A percentile compares a stretch with the other conserved stretches of the same genome.
Conservation (phyloP, 2,797 vertebrate species). For the Petrocephalus schoutedeni region DNA sequence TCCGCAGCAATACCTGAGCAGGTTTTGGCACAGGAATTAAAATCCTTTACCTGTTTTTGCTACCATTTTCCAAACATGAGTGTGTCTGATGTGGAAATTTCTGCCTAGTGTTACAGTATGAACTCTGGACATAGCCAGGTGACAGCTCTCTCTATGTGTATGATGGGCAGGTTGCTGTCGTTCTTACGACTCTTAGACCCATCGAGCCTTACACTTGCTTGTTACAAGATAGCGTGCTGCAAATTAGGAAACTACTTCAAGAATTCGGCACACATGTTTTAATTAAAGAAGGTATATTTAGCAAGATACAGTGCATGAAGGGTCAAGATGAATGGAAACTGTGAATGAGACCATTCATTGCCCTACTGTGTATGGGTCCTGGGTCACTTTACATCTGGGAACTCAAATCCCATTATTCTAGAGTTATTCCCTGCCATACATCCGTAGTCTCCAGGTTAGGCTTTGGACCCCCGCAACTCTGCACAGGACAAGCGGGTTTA, state of each 20-base stretch:
- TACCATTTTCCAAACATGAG: background rate
- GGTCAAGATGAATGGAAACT: slow-evolving; percentile 1
- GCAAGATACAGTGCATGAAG: slow-evolving; percentile 7
- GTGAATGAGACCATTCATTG: background rate
- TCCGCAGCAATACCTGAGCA: background rate
- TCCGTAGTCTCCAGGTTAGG: background rate
- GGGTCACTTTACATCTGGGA: background rate
- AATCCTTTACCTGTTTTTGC: background rate
- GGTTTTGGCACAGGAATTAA: background rate
- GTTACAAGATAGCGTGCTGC: slow-evolving; percentile 10
- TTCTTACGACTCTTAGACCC: background rate
- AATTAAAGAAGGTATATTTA: slow-evolving; percentile 40
- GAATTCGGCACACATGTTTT: slow-evolving; percentile 44
- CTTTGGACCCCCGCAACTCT: background rate
- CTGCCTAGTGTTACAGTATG: background rate
- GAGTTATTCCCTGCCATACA: background rate
- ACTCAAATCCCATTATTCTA: background rate
- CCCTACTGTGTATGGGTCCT: background rate
- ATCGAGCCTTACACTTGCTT: slow-evolving; percentile 1
- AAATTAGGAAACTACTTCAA: background rate
- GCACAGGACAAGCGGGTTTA: background rate
- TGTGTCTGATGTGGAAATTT: background rate
- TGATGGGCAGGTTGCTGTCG: background rate
- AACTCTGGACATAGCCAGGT: background rate
- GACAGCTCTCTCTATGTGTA: background rate